Base-by-base conservation (phyloP, 2,888 invertebrate genomes). In the Glomeris marginata region DNA sequence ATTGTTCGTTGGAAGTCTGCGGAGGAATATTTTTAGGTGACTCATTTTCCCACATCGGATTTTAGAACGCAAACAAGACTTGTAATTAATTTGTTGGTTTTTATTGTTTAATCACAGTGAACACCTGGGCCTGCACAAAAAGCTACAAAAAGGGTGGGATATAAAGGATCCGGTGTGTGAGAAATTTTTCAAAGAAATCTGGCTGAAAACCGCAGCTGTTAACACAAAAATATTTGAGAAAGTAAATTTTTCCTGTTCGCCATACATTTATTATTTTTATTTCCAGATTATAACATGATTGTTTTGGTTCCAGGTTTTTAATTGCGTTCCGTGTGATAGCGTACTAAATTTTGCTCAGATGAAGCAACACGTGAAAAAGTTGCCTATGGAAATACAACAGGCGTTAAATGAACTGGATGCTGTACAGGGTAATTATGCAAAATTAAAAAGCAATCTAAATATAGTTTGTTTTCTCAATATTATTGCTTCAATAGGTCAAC, bases 151-250 rank as follows among this genome's bases (percentile, higher is more conserved):
- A 37, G 41, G 55, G 6, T 56, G 66, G 5, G 77, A 80, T 59
- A 69, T 94, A 0, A 76, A 75, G 41, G 95, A 97, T 69, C 87
- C 90, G 0, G 75, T 84, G 49, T 72, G 74, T 51, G 80, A 84
- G 53, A 67, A 77, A 13, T 97, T 98, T 71, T 97, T 85, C 67
- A 78, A 77, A 57, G 77, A 81, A 55, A 67, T 82, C 4, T 97
- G 95, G 94, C 74, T 81, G 57, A 74, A 76, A 44, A 82, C 77
- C 5, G 90, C 95, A 1, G 74, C 71, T 42, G 70, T 71, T 36
- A 98, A 98, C 64, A 92, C 95, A 0, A 77, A 81, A 55, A 77
- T 91, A 44, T 97, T 82, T 67, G 94, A 95, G 63, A 78, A 86
- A 72, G 80, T 77, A 55, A 53, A 55, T 49, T 1, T 37, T 20